Conservation (phyloP, 2,797 vertebrate genomes). For the Alouatta caraya region DNA sequence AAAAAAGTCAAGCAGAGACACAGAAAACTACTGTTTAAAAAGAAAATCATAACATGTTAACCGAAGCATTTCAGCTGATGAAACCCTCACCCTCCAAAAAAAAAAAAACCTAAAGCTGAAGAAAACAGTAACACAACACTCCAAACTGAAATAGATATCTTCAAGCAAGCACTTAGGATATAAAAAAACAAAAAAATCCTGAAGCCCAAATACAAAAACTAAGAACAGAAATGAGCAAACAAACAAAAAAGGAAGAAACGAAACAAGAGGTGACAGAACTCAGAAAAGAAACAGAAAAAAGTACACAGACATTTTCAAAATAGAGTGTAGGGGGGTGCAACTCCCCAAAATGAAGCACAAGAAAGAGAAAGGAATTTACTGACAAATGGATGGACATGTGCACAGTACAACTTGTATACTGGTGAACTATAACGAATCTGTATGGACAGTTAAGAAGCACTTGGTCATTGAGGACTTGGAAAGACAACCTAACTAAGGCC, state of each 20-base stretch:
- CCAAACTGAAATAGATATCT: neutral
- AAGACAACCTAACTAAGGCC: neutral
- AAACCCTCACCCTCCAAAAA: neutral
- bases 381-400: neutral
- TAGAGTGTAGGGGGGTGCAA: neutral
- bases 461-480: neutral
- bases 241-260: neutral
- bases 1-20: neutral
- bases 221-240: conserved; percentile 26
- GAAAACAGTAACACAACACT: neutral
- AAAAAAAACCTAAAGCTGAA: neutral
- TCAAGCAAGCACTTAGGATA: neutral
- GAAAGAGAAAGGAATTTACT: neutral
- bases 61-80: neutral
- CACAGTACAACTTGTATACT: neutral
- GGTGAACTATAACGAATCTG: neutral
- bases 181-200: neutral
- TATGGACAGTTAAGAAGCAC: neutral
- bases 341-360: neutral
- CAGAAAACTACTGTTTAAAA: neutral
- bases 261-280: neutral
- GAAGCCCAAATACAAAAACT: conserved; percentile 23
- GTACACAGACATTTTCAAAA: neutral
- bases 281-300: neutral
- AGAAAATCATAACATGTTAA: neutral